Base-by-base conservation (phyloP, 2,888 invertebrate genomes). In the Diachrysia chrysitis region DNA sequence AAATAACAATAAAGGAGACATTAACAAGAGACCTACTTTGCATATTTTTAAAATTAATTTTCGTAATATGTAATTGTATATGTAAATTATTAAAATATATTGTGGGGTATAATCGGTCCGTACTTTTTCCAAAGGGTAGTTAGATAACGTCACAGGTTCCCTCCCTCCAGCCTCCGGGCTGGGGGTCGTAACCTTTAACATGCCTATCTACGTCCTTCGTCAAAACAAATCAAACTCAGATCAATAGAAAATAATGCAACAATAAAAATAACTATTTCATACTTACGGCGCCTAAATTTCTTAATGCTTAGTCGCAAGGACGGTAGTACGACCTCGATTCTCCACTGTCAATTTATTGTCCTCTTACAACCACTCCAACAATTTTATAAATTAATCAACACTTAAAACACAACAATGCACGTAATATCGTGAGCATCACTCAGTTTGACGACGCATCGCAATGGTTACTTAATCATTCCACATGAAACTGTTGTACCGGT, bases 381-480 rank as follows among this genome's bases (percentile, higher is more conserved):
- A 73, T 69, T 63, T 69, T 25, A 57, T 69, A 67, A 80, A 76
- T 69, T 66, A 74, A 79, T 71, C 56, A 73, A 73, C 79, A 82
- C 81, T 55, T 66, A 29, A 60, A 69, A 69, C 81, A 82, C 69
- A 76, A 62, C 55, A 71, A 82, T 75, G 56, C 66, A 73, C 77
- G 70, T 59, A 58, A 65, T 66, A 78, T 69, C 56, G 46, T 72
- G 42, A 72, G 58, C 62, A 78, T 66, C 81, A 82, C 79, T 67
- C 64, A 23, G 59, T 69, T 66, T 69, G 69, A 75, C 73, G 65
- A 53, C 63, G 73, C 69, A 67, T 71, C 68, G 67, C 83, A 85
- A 85, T 87, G 88, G 89, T 93, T 93, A 92, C 90, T 93, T 89
- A 94, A 94, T 91, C 92, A 92, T 91, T 90, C 84, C 88, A 89